These are phyloP conservation scores for Stictocephala bisonia DNA, from an alignment of 2,888 invertebrate genomes.

Conservation along the genomic window DNA sequence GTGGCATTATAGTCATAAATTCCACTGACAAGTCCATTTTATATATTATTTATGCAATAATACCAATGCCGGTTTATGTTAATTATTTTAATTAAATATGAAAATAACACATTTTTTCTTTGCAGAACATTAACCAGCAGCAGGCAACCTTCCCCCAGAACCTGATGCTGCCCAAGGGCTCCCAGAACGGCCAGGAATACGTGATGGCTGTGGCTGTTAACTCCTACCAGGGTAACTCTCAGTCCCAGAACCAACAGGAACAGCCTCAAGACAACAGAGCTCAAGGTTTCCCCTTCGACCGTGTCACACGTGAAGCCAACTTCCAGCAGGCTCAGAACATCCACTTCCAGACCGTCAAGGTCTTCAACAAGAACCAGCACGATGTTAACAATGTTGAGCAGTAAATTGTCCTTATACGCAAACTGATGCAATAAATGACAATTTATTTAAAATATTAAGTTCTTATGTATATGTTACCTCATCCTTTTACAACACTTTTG, in stretches of 20 bases:
- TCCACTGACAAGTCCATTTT: too few relatives aligned
- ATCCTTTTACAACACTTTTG: too few relatives aligned
- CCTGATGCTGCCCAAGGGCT: slow-evolving; percentile 51
- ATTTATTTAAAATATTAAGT: too few relatives aligned
- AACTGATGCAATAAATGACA: too few relatives aligned
- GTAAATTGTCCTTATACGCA: too few relatives aligned
- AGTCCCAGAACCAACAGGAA: slow-evolving; percentile 64
- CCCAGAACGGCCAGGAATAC: slow-evolving; percentile 58
- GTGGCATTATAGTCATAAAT: too few relatives aligned
- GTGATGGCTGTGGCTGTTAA: slow-evolving; percentile 68
- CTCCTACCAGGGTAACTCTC: slow-evolving; percentile 65
- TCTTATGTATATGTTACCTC: too few relatives aligned
- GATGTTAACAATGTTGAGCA: slow-evolving; percentile 57
- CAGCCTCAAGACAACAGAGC: slow-evolving; percentile 73
- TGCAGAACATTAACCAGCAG: too few relatives aligned
- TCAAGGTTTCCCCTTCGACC: slow-evolving; percentile 81
- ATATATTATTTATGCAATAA: too few relatives aligned
- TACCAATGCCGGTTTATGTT: too few relatives aligned
- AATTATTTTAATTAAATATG: too few relatives aligned
- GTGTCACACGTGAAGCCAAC: slow-evolving; percentile 69
- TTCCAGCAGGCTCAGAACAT: slow-evolving; percentile 75
- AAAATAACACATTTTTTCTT: too few relatives aligned
- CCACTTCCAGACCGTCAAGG: slow-evolving; percentile 70
- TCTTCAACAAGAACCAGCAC: slow-evolving; percentile 71
- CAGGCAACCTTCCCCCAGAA: slow-evolving; percentile 53